Evolutionary conservation across 2,113 vertebrate genomes (phyloP).

Genomic region (Sprattus sprattus): DNA sequence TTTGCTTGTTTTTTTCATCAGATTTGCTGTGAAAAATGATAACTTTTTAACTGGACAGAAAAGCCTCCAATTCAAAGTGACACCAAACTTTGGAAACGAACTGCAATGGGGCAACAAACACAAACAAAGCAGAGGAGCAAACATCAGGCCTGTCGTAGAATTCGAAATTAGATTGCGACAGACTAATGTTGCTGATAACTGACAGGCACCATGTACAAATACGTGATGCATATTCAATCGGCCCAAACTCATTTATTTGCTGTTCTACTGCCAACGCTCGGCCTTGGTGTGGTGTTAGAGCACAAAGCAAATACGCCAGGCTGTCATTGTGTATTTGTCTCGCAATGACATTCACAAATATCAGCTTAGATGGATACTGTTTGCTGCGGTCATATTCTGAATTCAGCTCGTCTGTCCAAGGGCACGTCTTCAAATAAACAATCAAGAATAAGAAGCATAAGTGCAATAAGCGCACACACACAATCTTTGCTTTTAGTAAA

Average conservation of each 20-base stretch:
- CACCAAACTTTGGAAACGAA: not conserved
- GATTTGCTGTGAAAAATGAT: not conserved
- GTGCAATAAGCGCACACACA: not conserved
- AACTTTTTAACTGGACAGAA: not conserved
- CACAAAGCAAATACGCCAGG: constrained; percentile 37
- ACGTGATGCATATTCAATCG: constrained; percentile 49
- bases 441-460: not conserved
- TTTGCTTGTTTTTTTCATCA: not conserved
- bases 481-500: too few relatives aligned
- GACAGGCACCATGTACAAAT: constrained; percentile 30
- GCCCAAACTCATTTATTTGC: constrained; percentile 39
- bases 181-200: constrained; percentile 41
- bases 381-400: not conserved
- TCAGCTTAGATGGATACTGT: constrained; percentile 14
- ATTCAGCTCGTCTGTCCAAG: not conserved
- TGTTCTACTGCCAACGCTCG: constrained; percentile 33
- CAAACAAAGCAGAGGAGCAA: not conserved
- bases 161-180: constrained; percentile 49
- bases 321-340: constrained; percentile 22
- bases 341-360: constrained; percentile 28
- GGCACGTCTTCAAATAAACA: not conserved
- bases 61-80: not conserved
- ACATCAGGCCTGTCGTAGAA: constrained; percentile 20
- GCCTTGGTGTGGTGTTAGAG: constrained; percentile 24
- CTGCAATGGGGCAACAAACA: not conserved